These are phyloP conservation scores for Chionomys nivalis DNA, from an alignment of 2,113 vertebrate species.

Conservation along the genomic window DNA sequence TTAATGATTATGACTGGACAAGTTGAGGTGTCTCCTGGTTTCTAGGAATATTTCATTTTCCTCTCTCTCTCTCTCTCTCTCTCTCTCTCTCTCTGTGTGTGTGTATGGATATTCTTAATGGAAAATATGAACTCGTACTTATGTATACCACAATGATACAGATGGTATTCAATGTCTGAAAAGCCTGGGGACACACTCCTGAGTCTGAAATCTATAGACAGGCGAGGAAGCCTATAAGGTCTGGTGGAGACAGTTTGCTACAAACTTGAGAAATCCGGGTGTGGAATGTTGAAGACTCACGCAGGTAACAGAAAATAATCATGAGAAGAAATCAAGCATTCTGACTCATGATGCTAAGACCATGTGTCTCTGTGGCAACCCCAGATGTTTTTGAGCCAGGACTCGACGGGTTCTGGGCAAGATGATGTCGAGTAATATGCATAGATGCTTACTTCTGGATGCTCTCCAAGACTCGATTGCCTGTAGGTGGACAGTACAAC, in stretches of 20 bases:
- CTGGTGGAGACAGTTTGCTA: background rate
- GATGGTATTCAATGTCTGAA: background rate
- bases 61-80: background rate
- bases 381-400: background rate
- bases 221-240: background rate
- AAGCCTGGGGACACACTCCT: background rate
- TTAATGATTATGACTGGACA: constrained; percentile 13
- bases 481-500: background rate
- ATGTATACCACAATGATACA: background rate
- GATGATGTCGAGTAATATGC: background rate
- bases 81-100: too few species aligned
- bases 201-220: background rate
- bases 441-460: background rate
- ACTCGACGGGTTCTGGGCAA: background rate
- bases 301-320: background rate
- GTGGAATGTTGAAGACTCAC: background rate
- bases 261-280: background rate
- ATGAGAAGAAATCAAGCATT: background rate
- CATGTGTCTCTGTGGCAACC: background rate
- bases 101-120: background rate
- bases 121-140: background rate
- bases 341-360: background rate
- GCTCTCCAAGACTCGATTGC: background rate
- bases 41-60: constrained; percentile 22
- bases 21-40: background rate